Evolutionary conservation across 2,113 vertebrate species (phyloP), one percentile per base, ranked within the genome.

Genomic region (Pyrgilauda ruficollis): DNA sequence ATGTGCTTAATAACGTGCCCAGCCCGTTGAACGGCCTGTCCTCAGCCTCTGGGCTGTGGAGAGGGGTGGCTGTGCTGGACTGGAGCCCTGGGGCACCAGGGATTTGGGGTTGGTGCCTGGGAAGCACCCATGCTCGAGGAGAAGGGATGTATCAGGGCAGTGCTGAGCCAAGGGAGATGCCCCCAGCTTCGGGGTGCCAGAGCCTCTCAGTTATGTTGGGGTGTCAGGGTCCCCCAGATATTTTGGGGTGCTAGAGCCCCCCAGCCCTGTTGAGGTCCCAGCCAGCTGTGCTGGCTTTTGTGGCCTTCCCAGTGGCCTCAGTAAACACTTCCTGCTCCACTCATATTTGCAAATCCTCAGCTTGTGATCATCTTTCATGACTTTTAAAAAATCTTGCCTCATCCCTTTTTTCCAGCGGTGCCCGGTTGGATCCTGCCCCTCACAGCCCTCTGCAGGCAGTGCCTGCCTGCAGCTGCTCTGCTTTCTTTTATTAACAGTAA

Each of bases 1-100:
- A 92, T 93, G 86, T 93, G 88, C 84, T 93, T 96, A 94, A 96
- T 97, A 91, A 96, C 59, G 84, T 49, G 49, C 83, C 69, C 78
- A 7, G 93, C 75, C 31, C 7, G 1, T 56, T 2, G 5, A 66
- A 39, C 7, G 3, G 74, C 80, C 87, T 8, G 31, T 74, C 87
- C 91, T 69, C 87, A 5, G 80, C 75, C 72, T 58, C 35, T 23
- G 2, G 1, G 28, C 4, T 10, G 6, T 0, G 26, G 49, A 82
- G 52, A 0, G 1, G 68, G 75, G 27, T 1, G 1, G 46, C 75
- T 3, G 5, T 0, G 0, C 79, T 1, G 72, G 50, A 15, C 59
- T 43, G 2, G 13, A 50, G 84, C 72, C 61, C 49, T 2, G n/a
- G 39, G 81, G 37, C 20, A 7, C 50, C 0, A 0, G 4, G 79